These are phyloP conservation scores for Entomobrya multifasciata DNA, from an alignment of 2,888 invertebrate genomes.

Conservation along the genomic window DNA sequence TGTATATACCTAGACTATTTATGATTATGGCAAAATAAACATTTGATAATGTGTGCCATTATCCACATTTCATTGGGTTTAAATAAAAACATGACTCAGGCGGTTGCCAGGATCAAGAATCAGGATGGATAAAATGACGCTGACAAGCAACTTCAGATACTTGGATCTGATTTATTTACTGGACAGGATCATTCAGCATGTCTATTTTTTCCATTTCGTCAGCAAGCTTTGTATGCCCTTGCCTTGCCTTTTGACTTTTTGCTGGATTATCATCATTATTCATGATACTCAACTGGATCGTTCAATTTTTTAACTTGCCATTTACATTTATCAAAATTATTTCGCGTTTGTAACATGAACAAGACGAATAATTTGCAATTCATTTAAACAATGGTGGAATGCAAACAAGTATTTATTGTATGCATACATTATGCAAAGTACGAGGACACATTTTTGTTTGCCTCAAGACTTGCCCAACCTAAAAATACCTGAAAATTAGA, in stretches of 20 bases:
- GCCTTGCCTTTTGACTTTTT: not conserved
- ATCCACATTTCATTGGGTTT: conserved; percentile 6
- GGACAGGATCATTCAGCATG: conserved; percentile 27
- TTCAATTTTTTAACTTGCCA: not conserved
- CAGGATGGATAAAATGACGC: not conserved
- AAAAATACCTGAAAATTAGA: conserved; percentile 29
- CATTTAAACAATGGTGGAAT: not conserved
- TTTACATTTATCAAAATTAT: not conserved
- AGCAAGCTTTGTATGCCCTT: conserved; percentile 5
- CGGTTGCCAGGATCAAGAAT: not conserved
- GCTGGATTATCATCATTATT: not conserved
- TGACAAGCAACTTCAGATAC: not conserved
- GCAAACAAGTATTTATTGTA: not conserved
- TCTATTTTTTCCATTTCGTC: conserved; percentile 27
- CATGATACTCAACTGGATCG: not conserved
- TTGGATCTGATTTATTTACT: conserved; percentile 34
- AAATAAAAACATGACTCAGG: conserved; percentile 54
- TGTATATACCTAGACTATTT: not conserved
- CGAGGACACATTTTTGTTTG: no score
- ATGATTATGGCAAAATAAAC: not conserved
- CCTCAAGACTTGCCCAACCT: conserved; percentile 10
- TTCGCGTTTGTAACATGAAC: not conserved
- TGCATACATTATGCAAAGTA: conserved; percentile 1
- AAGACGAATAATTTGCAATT: conserved; percentile 13
- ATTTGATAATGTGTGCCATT: no score